Percentiles rank a stretch among this genome's conserved stretches.
Conservation (phyloP, 2,113 vertebrate genomes). For the Grammomys dolichurus region DNA sequence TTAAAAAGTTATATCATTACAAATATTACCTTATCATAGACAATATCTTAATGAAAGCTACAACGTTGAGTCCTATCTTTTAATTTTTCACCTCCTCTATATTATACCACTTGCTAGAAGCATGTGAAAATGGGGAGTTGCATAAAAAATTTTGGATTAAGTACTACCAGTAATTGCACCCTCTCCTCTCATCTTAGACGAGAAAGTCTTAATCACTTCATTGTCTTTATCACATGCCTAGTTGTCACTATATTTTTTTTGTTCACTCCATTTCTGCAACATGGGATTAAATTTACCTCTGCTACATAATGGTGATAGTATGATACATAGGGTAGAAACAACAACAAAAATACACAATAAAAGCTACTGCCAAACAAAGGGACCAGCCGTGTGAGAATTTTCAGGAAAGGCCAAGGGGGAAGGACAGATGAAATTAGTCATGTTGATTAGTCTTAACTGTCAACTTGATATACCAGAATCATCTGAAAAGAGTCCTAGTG, state of each 20-base stretch:
- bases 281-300: neutral
- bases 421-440: neutral
- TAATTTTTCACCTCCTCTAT: neutral
- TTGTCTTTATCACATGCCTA: neutral
- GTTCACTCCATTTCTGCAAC: neutral
- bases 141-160: too few species aligned
- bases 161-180: rapidly evolving
- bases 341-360: too few species aligned
- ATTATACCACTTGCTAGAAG: neutral
- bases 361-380: neutral
- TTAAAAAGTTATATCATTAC: neutral
- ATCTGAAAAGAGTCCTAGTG: neutral
- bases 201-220: neutral
- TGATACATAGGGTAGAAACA: too few species aligned
- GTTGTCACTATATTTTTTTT: neutral
- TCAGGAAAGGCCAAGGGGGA: neutral
- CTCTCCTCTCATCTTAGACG: neutral
- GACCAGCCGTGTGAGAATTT: neutral
- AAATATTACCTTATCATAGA: neutral
- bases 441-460: neutral
- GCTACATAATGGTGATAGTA: neutral
- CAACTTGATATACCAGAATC: neutral
- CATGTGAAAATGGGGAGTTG: too few species aligned
- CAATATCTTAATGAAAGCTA: neutral
- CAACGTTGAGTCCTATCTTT: neutral